phyloP scores from a whole-genome alignment of 2,888 invertebrate species.

The Eupithecia pulchellata region DNA sequence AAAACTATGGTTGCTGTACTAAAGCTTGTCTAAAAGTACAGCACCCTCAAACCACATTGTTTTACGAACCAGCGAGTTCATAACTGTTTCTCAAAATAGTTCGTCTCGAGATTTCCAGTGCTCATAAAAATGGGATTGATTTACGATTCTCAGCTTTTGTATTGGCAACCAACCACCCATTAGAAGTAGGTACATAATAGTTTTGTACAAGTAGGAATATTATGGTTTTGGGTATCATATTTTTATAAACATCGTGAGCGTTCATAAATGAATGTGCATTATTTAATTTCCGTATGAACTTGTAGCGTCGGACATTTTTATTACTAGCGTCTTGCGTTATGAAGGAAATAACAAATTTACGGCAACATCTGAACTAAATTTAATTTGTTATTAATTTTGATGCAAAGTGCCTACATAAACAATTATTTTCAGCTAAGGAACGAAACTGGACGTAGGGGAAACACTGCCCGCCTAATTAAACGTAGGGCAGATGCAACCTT shows the following conservation, averaged over 20 bases:
- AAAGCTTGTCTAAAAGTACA: conserved; percentile 12
- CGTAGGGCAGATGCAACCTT: no score
- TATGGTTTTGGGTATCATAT: conserved; percentile 55
- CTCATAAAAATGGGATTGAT: conserved; percentile 76
- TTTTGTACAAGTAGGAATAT: conserved; percentile 38
- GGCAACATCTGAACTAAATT: conserved; percentile 10
- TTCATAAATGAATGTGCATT: conserved; percentile 48
- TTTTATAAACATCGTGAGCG: conserved; percentile 45
- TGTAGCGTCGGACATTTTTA: conserved; percentile 21
- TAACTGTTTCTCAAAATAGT: conserved; percentile 70
- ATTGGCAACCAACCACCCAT: conserved; percentile 66
- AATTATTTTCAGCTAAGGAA: background rate
- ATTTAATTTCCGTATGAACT: conserved; percentile 44
- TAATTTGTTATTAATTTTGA: background rate
- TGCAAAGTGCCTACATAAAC: background rate
- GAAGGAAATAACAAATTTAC: conserved; percentile 31
- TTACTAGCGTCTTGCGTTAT: conserved; percentile 20
- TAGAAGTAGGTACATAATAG: conserved; percentile 40
- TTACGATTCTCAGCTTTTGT: conserved; percentile 66
- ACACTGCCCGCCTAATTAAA: background rate
- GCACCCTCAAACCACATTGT: conserved; percentile 60
- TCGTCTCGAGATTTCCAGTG: conserved; percentile 62
- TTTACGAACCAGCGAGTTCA: conserved; percentile 70
- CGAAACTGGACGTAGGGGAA: background rate
- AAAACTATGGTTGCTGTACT: background rate